A percentile compares a stretch with the other conserved stretches of the same genome.
Conservation (phyloP, 30 jellyfish, hydroid and myxozoan genomes). For the Rhopilema esculentum region DNA sequence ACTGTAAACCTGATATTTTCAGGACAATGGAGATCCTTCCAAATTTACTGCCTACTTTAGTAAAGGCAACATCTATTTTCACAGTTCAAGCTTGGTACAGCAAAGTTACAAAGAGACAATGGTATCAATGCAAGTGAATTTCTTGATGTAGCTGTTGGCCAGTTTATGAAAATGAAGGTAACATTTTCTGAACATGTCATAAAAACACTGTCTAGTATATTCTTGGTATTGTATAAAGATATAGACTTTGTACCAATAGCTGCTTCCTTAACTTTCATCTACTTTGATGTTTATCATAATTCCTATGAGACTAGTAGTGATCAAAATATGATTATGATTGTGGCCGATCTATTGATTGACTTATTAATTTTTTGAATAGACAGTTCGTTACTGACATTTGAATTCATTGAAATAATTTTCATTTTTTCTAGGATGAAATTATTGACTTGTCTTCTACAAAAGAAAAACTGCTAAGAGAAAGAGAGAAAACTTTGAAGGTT, state of each 20-base stretch:
- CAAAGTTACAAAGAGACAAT: constrained; percentile 9
- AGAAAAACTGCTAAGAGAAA: constrained; percentile 36
- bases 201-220: too few relatives aligned
- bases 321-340: too few relatives aligned
- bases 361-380: too few relatives aligned
- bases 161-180: constrained; percentile 59
- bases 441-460: constrained; percentile 20
- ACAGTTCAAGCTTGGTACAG: constrained; percentile 67
- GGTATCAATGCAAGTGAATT: constrained; percentile 8
- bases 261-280: background rate
- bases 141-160: constrained; percentile 51
- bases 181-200: too few relatives aligned
- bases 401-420: background rate
- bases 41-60: background rate
- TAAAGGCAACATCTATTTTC: background rate
- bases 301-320: too few relatives aligned
- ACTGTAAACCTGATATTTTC: too few relatives aligned
- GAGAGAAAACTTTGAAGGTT: constrained; percentile 58
- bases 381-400: too few relatives aligned
- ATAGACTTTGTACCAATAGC: too few relatives aligned
- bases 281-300: too few relatives aligned
- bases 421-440: constrained; percentile 27
- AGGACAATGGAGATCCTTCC: too few relatives aligned
- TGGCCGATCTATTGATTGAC: too few relatives aligned
- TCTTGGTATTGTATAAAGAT: too few relatives aligned